Conservation (phyloP, 2,113 vertebrate genomes). For the Eidolon helvum region DNA sequence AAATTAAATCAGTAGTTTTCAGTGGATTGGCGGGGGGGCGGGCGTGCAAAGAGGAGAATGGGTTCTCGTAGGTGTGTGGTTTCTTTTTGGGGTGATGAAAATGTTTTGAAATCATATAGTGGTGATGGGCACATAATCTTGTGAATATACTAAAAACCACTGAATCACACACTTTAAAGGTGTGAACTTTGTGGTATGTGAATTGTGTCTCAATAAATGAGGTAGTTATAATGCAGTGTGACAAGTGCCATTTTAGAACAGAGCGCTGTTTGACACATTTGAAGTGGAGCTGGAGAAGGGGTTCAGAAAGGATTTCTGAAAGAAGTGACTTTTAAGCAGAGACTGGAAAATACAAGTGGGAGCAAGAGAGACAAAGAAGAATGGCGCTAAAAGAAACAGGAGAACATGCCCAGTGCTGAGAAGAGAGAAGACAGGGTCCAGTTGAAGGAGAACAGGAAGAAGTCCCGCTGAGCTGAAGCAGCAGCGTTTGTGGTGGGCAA, state of each 20-base stretch:
- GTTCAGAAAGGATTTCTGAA: background rate
- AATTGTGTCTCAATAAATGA: background rate
- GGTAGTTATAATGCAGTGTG: background rate
- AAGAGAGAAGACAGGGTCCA: accelerated
- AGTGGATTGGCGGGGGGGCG: background rate
- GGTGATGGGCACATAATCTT: background rate
- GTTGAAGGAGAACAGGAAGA: no score
- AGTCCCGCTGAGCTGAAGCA: background rate
- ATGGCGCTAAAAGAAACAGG: background rate
- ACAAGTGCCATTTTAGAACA: background rate
- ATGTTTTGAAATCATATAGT: background rate
- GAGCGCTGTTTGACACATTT: background rate
- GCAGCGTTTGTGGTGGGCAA: background rate
- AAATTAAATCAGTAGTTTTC: background rate
- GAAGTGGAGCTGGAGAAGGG: background rate
- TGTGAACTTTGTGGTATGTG: background rate
- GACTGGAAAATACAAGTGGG: background rate
- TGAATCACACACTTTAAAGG: background rate
- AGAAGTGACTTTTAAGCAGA: background rate
- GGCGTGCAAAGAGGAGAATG: accelerated
- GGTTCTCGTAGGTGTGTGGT: background rate
- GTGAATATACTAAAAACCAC: background rate
- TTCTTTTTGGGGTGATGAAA: background rate
- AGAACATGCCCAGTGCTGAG: background rate
- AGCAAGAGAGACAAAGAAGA: background rate